Evolutionary conservation across 2,888 invertebrate species (phyloP), one percentile per base, ranked within the genome.

Genomic region (Halictus ligatus): DNA sequence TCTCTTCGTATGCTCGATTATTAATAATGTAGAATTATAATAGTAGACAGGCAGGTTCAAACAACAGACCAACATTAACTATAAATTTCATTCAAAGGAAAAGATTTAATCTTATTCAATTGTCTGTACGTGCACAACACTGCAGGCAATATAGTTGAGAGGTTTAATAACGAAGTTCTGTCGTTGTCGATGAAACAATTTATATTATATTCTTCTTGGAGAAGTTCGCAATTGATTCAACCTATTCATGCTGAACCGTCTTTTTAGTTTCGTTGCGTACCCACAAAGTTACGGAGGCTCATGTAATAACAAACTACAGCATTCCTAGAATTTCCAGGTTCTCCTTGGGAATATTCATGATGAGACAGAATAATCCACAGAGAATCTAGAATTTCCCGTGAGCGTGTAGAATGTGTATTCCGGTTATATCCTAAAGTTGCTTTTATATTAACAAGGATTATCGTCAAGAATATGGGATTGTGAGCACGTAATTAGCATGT

Each of bases 381-480:
- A 67, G 69, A 71, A 73, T 76, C 78, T 83, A 77, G 80, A 80
- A 87, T 75, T 48, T 75, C 75, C 46, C 29, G 48, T 12, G 29
- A 46, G 60, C 64, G 54, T 76, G 78, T 86, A 75, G 71, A 75
- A 77, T 78, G 77, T 79, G 83, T 77, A 83, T 72, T 79, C 75
- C 69, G 64, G 81, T 81, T 71, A 54, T 77, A 76, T 84, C 78
- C 71, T 50, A 69, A 75, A 50, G 69, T 73, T 81, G 58, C 78
- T 75, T 74, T 75, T 54, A 81, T 69, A 87, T 84, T 87, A 87
- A 78, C 75, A 48, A 73, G 78, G 75, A 84, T 83, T 87, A 86
- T 83, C 77, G 21, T 78, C 25, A 64, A 43, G 67, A 81, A 78
- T 78, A 78, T 43, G 81, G 69, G 75, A 54, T 84, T 75, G 60